Evolutionary conservation across 1,140 invertebrate species (phyloP).

Genomic region (Caenorhabditis inopinata): DNA sequence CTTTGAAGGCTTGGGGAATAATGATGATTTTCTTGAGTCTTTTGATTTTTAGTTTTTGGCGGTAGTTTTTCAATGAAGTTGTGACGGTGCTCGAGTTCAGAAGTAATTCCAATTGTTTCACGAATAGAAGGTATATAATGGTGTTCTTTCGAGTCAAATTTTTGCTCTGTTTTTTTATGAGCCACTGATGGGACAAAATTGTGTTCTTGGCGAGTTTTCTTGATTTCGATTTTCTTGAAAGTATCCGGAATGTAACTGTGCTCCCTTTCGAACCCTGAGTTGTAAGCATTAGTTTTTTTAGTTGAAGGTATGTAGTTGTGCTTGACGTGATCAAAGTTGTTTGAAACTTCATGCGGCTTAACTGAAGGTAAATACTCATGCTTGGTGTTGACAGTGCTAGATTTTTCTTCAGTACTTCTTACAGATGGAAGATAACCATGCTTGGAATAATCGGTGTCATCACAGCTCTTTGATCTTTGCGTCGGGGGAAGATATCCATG

Average conservation of each 20-base stretch:
- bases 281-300: not conserved
- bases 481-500: not conserved
- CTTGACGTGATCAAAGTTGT: not conserved
- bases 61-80: slow-evolving; percentile 13
- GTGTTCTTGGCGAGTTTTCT: not conserved
- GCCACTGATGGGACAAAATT: not conserved
- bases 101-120: not conserved
- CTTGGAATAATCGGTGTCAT: not conserved
- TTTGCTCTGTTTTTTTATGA: not conserved
- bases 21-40: not conserved
- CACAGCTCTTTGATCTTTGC: not conserved
- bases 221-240: not conserved
- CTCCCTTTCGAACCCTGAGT: not conserved
- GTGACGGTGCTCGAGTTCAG: slow-evolving; percentile 10
- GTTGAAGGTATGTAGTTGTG: not conserved
- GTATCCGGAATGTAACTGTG: not conserved
- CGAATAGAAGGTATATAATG: not conserved
- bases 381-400: not conserved
- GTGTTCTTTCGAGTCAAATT: not conserved
- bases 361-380: not conserved
- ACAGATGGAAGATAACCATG: not conserved
- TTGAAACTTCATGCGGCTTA: not conserved
- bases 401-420: not conserved
- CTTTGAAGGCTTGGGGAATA: not conserved
- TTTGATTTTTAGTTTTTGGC: not conserved